Evolutionary conservation across 2,113 vertebrate genomes (phyloP), one percentile per base, ranked within the genome.

Genomic region (Turdus rufiventris): DNA sequence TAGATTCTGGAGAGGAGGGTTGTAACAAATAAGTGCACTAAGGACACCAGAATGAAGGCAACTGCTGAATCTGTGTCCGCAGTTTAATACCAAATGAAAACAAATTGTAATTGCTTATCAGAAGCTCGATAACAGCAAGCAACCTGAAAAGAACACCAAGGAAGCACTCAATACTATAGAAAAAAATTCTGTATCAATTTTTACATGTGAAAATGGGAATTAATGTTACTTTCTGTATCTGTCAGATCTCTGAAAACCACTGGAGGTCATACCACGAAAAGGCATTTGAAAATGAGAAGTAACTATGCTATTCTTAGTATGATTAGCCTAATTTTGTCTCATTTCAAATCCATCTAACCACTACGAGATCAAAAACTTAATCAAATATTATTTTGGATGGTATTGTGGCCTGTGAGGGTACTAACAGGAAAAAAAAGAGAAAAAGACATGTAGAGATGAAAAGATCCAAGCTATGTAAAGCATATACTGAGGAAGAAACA

Each of bases 321-420:
- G 61, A 89, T 89, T 34, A 75, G 48, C 38, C n/a, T 61, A 23
- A 48, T 82, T 82, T 67, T 53, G 42, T 5, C 62, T 33, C 18
- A 36, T 75, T 90, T 79, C 56, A 68, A 83, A 94, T 26, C 54
- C 82, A 42, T 56, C 88, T 87, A 88, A 76, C 29, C 16, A 50
- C 20, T 18, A 10, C 13, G 31, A 85, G 54, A 73, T 79, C 78
- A 82, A 96, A 94, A 89, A 33, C 70, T 67, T 82, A 47, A 88
- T 89, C 82, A 91, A 67, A 29, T n/a, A 65, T 8, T 71, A 54
- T 60, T 87, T 57, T 40, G 47, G 42, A 70, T 7, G 4, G 20
- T 10, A 38, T 8, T 31, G 14, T 6, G 8, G 34, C 48, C 85
- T 92, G 45, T 25, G 43, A 90, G 33, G 16, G 12, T 17, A 31